Evolutionary conservation across 2,888 invertebrate species (phyloP).

Genomic region (Tipula helvola): DNA sequence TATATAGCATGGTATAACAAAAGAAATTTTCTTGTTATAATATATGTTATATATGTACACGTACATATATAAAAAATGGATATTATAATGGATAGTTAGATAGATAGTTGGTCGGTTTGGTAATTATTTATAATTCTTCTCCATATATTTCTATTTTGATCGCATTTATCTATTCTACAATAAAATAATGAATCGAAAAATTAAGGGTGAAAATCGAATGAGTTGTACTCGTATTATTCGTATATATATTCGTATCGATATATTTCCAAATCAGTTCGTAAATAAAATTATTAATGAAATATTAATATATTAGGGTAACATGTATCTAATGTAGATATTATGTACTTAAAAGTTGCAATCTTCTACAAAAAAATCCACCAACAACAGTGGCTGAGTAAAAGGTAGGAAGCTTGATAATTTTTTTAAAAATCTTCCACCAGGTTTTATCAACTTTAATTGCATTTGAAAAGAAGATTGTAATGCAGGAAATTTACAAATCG

Average conservation of each 20-base stretch:
- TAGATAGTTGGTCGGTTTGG: neutral
- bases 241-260: neutral
- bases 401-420: no score
- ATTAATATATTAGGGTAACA: neutral
- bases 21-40: neutral
- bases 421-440: no score
- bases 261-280: neutral
- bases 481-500: no score
- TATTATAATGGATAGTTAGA: neutral
- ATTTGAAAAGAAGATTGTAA: no score
- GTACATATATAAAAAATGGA: neutral
- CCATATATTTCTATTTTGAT: neutral
- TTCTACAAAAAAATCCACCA: neutral
- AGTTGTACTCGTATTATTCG: neutral
- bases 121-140: neutral
- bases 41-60: no score
- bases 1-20: neutral
- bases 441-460: no score
- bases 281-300: neutral
- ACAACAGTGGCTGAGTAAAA: no score
- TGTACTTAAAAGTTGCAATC: neutral
- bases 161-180: neutral
- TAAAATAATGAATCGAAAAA: neutral
- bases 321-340: neutral
- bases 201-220: conserved; percentile 4